Evolutionary conservation across 2,888 invertebrate genomes (phyloP).

Genomic region (Conistra vaccinii): DNA sequence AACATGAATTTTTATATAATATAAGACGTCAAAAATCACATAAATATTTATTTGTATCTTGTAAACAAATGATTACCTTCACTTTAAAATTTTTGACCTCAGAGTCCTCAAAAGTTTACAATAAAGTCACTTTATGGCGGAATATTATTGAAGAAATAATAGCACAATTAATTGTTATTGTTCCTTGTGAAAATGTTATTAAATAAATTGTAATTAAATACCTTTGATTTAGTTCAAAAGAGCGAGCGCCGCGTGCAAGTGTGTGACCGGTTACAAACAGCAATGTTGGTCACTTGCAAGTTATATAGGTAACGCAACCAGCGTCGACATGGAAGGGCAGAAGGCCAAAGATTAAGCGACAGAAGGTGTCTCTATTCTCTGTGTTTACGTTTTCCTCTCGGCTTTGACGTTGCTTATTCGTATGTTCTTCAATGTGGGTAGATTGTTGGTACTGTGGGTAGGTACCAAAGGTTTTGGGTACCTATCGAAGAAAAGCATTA

Average conservation of each 20-base stretch:
- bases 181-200: constrained; percentile 23
- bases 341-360: constrained; percentile 73
- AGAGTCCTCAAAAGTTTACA: neutral
- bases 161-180: neutral
- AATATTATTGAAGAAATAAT: constrained; percentile 2
- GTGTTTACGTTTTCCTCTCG: constrained; percentile 16
- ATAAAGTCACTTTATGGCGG: neutral
- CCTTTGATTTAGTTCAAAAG: constrained; percentile 61
- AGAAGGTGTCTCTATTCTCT: constrained; percentile 48
- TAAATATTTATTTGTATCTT: constrained; percentile 40
- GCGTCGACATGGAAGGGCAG: constrained; percentile 78
- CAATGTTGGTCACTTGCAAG: constrained; percentile 70
- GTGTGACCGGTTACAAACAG: constrained; percentile 75
- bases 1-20: constrained; percentile 25
- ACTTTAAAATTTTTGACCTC: constrained; percentile 32
- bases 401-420: neutral
- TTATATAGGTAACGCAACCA: constrained; percentile 77
- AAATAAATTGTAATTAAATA: constrained; percentile 59
- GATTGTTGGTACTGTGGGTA: too few relatives aligned
- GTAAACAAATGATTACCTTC: constrained; percentile 41
- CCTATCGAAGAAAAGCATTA: too few relatives aligned
- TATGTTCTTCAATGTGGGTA: neutral
- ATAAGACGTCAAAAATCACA: constrained; percentile 16
- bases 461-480: too few relatives aligned
- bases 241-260: constrained; percentile 67